Evolutionary conservation across 2,888 invertebrate genomes (phyloP), one percentile per base, ranked within the genome.

Genomic region (Hermodice carunculata): DNA sequence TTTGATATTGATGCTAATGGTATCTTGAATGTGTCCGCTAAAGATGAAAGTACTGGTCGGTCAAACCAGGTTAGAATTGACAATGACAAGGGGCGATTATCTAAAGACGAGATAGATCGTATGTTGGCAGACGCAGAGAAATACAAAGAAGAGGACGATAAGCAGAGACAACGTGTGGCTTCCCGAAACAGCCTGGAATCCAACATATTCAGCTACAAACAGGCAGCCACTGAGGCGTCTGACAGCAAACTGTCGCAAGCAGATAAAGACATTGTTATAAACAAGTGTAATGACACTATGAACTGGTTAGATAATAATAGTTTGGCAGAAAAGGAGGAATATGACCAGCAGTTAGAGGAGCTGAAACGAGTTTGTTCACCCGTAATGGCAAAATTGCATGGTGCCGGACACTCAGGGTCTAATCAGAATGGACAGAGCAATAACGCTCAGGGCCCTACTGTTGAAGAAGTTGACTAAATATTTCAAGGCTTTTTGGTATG

Each of bases 1-100:
- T 91, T 93, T 46, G 94, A 95, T 81, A 88, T 95, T 57, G 95
- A 95, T 77, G 94, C 94, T 8, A 95, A 95, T 79, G 95, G 95
- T 63, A 95, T 95, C 66, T 67, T 84, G n/a, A 78, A 81, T 54
- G 82, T 84, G 0, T 74, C 78, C 0, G 84, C 82, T 14, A 70
- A 66, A 84, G 94, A 94, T 75, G 90, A 88, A 74, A 92, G 92
- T 70, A 92, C 93, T 0, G 94, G 94, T 0, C 91, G 90, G 61
- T 90, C 91, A 0, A 92, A 93, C 80, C 90, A 91, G 76, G 94
- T 94, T 66, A 93, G 93, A 22, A 94, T 94, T 62, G 92, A 92
- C 5, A 94, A 94, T 77, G 94, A 94, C 79, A 56, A 22, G n/a
- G 94, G 94, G 0, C 90, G 94, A 3, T 88, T 95, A 6, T 92